These are phyloP conservation scores for Apostichopus japonicus DNA, from an alignment of 35 echinoderm and acorn worm species.

Conservation along the genomic window DNA sequence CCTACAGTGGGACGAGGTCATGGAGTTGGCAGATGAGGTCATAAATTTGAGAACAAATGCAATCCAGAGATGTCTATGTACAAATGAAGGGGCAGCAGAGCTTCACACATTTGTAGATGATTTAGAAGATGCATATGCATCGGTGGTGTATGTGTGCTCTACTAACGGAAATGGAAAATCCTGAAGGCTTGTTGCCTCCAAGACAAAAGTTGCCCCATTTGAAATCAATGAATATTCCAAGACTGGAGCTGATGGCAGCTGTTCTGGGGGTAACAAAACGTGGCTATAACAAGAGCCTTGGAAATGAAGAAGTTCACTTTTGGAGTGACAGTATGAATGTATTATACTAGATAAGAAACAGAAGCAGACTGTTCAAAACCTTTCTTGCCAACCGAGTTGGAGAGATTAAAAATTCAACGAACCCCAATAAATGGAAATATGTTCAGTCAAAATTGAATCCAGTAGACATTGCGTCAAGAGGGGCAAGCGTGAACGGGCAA, in stretches of 20 bases:
- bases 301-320: neutral
- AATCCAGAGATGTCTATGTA: slow-evolving; percentile 25
- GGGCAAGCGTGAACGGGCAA: neutral
- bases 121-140: slow-evolving; percentile 36
- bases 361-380: neutral
- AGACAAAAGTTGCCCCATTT: slow-evolving; percentile 48
- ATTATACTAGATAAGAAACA: neutral
- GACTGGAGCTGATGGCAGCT: slow-evolving; percentile 53
- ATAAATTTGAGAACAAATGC: neutral
- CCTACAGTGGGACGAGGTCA: slow-evolving; percentile 11
- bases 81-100: neutral
- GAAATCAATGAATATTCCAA: slow-evolving; percentile 45
- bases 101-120: slow-evolving; percentile 56
- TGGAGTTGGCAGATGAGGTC: no score
- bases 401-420: neutral
- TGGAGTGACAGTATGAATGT: slow-evolving; percentile 31
- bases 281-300: neutral
- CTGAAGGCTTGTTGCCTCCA: slow-evolving; percentile 38
- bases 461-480: neutral
- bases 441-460: neutral
- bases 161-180: neutral
- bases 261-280: slow-evolving; percentile 14
- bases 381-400: neutral
- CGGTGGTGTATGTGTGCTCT: slow-evolving; percentile 8
- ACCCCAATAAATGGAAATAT: neutral